phyloP scores from a whole-genome alignment of 1,140 invertebrate genomes.

The Lordiphosa mommai region DNA sequence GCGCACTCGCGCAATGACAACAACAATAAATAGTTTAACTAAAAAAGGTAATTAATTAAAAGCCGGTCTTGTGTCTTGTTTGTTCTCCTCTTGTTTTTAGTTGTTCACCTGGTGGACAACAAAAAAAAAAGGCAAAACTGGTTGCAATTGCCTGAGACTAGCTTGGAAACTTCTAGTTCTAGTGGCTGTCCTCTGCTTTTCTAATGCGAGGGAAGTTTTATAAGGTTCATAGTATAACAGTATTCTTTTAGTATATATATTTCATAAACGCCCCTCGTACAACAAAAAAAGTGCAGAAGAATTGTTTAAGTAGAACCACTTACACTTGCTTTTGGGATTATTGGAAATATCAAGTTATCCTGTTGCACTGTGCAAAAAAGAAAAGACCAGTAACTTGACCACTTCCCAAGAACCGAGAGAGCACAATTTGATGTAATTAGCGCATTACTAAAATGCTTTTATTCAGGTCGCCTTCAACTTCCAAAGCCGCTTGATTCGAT shows the following conservation, averaged over 20 bases:
- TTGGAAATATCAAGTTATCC: too few relatives aligned
- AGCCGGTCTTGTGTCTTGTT: conserved; percentile 47
- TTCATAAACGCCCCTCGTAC: too few relatives aligned
- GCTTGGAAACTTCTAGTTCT: conserved; percentile 33
- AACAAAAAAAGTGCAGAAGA: too few relatives aligned
- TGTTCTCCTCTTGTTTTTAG: conserved; percentile 5
- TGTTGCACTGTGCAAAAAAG: neutral
- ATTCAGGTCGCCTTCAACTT: conserved; percentile 54
- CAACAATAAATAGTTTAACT: conserved; percentile 73
- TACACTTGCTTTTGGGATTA: too few relatives aligned
- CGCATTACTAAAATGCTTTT: conserved; percentile 64
- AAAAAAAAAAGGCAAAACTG: conserved; percentile 31
- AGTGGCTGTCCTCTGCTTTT: conserved; percentile 41
- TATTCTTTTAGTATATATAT: too few relatives aligned
- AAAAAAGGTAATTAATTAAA: conserved; percentile 78
- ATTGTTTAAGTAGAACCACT: too few relatives aligned
- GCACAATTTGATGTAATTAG: conserved; percentile 65
- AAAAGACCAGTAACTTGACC: conserved; percentile 8
- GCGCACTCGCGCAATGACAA: conserved; percentile 27
- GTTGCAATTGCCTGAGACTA: conserved; percentile 40
- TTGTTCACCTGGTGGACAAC: neutral
- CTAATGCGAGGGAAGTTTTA: conserved; percentile 30
- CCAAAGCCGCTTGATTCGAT: conserved; percentile 13
- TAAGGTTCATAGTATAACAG: too few relatives aligned
- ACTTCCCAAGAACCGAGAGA: conserved; percentile 40